Percentiles rank a stretch among this genome's conserved stretches.
These are phyloP conservation scores for Heliornis fulica DNA, from an alignment of 2,113 vertebrate genomes.

Conservation along the genomic window DNA sequence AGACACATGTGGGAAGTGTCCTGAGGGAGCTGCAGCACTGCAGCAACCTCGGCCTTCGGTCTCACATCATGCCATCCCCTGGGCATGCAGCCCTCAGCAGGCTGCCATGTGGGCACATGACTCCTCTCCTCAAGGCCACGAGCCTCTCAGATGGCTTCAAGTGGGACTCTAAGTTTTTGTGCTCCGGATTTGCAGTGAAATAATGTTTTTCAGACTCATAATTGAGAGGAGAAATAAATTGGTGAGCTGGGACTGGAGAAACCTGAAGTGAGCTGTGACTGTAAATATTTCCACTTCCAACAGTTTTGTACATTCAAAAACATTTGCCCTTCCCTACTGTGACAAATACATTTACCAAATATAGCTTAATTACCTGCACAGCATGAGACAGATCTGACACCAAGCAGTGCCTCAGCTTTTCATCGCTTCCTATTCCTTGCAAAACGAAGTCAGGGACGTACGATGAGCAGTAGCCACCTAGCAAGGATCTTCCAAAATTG, in stretches of 20 bases:
- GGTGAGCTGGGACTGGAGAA: background rate
- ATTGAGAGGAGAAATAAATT: background rate
- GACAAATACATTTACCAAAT: constrained; percentile 41
- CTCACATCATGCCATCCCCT: background rate
- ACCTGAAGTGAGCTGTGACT: background rate
- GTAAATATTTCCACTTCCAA: constrained; percentile 25
- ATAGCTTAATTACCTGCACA: constrained; percentile 87
- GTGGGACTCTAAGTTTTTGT: background rate
- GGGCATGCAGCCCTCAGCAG: background rate
- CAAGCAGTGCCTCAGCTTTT: constrained; percentile 90
- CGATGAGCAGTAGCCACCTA: constrained; percentile 94
- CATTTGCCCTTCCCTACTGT: constrained; percentile 49
- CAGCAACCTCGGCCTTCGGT: background rate
- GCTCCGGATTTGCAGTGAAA: background rate
- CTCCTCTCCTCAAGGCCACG: background rate
- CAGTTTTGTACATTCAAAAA: constrained; percentile 25
- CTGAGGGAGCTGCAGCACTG: background rate
- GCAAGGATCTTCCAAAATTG: constrained; percentile 95
- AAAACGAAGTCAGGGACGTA: constrained; percentile 98
- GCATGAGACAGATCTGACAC: constrained; percentile 90
- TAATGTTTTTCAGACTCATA: background rate
- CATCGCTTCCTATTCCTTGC: constrained; percentile 92
- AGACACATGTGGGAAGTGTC: fast-evolving
- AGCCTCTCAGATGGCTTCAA: background rate
- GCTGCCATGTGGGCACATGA: background rate